Percentiles rank a stretch among this genome's conserved stretches.
Evolutionary conservation across 2,888 invertebrate species (phyloP).

Genomic region (Rotaria macrura): DNA sequence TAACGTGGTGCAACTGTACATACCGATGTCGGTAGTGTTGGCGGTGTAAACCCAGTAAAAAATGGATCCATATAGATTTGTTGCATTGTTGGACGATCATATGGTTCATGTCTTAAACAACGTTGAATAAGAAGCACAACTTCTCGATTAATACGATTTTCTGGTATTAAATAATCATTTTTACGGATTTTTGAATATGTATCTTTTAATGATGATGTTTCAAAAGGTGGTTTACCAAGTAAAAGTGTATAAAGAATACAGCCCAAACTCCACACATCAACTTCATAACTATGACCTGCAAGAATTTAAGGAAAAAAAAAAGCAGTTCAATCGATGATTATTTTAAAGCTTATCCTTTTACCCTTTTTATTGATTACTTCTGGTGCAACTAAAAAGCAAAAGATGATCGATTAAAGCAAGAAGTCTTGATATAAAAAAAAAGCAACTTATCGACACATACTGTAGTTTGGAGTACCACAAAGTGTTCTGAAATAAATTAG

Average conservation of each 20-base stretch:
- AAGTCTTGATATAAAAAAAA: background rate
- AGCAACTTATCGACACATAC: background rate
- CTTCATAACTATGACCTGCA: conserved; percentile 90
- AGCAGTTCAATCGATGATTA: too few relatives aligned
- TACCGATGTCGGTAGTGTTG: conserved; percentile 76
- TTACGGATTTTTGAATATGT: conserved; percentile 87
- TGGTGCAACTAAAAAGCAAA: conserved; percentile 61
- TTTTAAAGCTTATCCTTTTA: background rate
- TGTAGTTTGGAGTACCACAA: conserved; percentile 99
- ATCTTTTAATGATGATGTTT: conserved; percentile 82
- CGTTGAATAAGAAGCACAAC: conserved; percentile 50
- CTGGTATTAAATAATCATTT: conserved; percentile 73
- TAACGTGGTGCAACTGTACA: conserved; percentile 85
- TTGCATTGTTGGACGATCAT: conserved; percentile 50
- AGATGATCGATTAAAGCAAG: too few relatives aligned
- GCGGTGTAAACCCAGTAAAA: conserved; percentile 45
- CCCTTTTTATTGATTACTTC: conserved; percentile 81
- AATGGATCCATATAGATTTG: conserved; percentile 39
- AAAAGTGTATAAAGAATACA: conserved; percentile 91
- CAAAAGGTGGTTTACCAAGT: conserved; percentile 93
- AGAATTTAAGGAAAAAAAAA: too few relatives aligned
- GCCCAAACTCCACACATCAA: conserved; percentile 98
- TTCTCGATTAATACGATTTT: conserved; percentile 40
- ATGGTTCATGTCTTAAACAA: conserved; percentile 51
- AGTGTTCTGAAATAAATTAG: conserved; percentile 57